Evolutionary conservation across 2,797 vertebrate genomes (phyloP).

Genomic region (Babyrousa celebensis): DNA sequence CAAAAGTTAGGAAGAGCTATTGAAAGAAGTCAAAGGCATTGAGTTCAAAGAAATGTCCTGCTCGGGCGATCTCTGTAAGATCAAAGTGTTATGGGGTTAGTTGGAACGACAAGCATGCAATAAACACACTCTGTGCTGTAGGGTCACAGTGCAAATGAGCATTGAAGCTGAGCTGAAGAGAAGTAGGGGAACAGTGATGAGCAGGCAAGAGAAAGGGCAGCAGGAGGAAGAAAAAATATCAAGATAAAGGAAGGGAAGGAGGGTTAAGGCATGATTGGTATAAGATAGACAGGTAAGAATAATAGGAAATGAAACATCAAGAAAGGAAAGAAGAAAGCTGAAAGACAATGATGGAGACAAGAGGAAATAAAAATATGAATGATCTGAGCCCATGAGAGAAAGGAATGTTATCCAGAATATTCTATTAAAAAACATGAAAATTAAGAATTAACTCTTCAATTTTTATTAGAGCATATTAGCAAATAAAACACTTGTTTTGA

Average conservation of each 20-base stretch:
- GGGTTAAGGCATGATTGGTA: neutral
- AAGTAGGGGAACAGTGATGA: neutral
- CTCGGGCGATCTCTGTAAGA: slow-evolving; percentile 49
- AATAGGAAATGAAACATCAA: neutral
- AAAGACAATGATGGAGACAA: neutral
- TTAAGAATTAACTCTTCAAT: slow-evolving; percentile 16
- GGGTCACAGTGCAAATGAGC: neutral
- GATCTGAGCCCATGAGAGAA: neutral
- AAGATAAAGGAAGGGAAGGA: neutral
- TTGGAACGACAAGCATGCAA: slow-evolving; percentile 16
- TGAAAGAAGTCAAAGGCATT: slow-evolving; percentile 68
- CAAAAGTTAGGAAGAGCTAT: slow-evolving; percentile 70
- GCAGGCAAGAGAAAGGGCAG: neutral
- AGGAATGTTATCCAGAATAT: neutral
- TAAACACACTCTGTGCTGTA: neutral
- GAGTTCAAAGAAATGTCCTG: slow-evolving; percentile 68
- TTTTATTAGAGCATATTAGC: neutral
- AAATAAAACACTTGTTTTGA: neutral
- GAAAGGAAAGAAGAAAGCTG: neutral
- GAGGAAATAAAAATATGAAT: neutral
- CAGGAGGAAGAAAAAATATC: neutral
- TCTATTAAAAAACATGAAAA: neutral
- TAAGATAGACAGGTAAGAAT: neutral
- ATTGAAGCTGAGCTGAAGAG: neutral
- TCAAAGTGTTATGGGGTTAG: slow-evolving; percentile 58